These are phyloP conservation scores for Rutilus rutilus DNA, from an alignment of 2,113 vertebrate species.

Conservation along the genomic window DNA sequence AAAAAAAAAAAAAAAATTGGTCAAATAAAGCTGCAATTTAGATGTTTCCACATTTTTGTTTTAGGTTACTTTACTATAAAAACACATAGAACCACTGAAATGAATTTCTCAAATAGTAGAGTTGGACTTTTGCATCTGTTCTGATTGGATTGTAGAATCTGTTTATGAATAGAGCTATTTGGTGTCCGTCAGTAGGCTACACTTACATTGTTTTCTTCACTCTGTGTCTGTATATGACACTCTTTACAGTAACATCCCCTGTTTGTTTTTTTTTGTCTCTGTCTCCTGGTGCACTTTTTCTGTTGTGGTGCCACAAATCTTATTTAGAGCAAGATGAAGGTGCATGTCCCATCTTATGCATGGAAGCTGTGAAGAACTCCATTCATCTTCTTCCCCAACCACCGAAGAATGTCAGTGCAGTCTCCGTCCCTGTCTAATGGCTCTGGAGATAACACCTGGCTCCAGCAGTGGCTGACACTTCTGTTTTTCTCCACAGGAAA, in stretches of 20 bases:
- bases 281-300: conserved; percentile 21
- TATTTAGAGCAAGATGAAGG: conserved; percentile 57
- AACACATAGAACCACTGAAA: background rate
- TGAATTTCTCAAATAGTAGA: background rate
- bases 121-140: background rate
- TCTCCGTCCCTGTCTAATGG: conserved; percentile 65
- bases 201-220: background rate
- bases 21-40: too few species aligned
- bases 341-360: conserved; percentile 55
- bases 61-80: too few species aligned
- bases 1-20: too few species aligned
- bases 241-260: background rate
- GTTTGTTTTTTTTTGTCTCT: background rate
- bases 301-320: conserved; percentile 36
- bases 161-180: background rate
- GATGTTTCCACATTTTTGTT: too few species aligned
- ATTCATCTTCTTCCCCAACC: conserved; percentile 64
- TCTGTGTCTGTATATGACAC: background rate
- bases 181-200: background rate
- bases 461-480: conserved; percentile 53
- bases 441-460: conserved; percentile 59
- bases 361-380: conserved; percentile 54
- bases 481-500: conserved; percentile 50
- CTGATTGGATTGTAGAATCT: background rate
- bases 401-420: conserved; percentile 52